phyloP scores from a whole-genome alignment of 1,140 invertebrate species.

The Dendroctonus ponderosae region DNA sequence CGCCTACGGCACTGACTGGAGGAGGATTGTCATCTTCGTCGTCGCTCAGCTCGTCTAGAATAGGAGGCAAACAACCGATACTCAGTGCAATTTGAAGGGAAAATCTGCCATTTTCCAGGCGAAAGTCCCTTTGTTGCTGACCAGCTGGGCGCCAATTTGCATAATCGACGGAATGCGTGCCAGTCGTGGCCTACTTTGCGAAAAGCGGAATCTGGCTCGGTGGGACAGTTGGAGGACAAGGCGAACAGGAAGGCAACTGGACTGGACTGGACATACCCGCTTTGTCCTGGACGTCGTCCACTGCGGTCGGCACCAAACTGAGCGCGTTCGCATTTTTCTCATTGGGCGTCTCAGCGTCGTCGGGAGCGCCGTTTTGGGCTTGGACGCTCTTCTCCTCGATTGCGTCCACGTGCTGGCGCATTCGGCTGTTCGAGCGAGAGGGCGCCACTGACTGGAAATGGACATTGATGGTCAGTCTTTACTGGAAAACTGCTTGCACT shows the following conservation, averaged over 20 bases:
- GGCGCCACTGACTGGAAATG: conserved; percentile 43
- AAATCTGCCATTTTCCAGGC: neutral
- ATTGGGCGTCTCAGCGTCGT: conserved; percentile 24
- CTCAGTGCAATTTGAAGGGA: neutral
- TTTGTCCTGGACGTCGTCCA: conserved; percentile 39
- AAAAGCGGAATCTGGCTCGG: conserved; percentile 7
- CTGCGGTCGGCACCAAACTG: conserved; percentile 32
- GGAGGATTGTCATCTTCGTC: conserved; percentile 46
- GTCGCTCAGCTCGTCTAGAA: conserved; percentile 49
- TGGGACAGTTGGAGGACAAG: neutral
- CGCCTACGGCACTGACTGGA: conserved; percentile 48
- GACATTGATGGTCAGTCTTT: neutral
- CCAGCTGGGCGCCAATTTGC: neutral
- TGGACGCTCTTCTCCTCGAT: conserved; percentile 47
- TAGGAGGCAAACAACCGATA: conserved; percentile 5
- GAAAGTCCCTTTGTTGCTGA: neutral
- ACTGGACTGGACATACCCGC: conserved; percentile 25
- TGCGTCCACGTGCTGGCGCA: conserved; percentile 48
- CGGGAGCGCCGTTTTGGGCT: conserved; percentile 41
- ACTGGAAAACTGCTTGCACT: neutral
- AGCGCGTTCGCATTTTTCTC: conserved; percentile 36
- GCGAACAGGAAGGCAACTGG: conserved; percentile 1
- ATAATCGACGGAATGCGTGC: neutral
- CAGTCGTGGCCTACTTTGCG: neutral
- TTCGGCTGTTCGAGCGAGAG: conserved; percentile 44